Conservation (phyloP, 2,888 invertebrate genomes). For the Apotomis turbidana region DNA sequence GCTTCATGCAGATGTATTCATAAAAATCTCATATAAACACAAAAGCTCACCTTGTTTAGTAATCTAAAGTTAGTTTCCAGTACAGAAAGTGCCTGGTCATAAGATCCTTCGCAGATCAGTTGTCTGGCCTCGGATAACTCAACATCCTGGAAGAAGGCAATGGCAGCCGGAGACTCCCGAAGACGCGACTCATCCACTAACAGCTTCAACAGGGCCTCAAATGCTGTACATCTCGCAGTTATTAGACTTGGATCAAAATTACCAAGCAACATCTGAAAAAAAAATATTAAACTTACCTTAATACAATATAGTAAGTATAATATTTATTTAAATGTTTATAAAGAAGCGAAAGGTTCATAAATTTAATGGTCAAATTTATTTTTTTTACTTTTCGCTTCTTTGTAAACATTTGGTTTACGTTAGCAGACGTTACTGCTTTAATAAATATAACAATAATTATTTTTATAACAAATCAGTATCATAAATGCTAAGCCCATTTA, state of each 20-base stretch:
- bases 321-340: too few relatives aligned
- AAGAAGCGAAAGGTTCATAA: too few relatives aligned
- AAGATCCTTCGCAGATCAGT: constrained; percentile 83
- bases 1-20: too few relatives aligned
- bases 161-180: constrained; percentile 82
- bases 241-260: constrained; percentile 89
- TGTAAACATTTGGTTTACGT: too few relatives aligned
- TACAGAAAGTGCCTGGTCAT: constrained; percentile 85
- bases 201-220: constrained; percentile 85
- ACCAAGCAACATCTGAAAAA: constrained; percentile 84
- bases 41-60: constrained; percentile 75
- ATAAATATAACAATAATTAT: too few relatives aligned
- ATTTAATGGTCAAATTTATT: too few relatives aligned
- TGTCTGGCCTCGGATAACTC: constrained; percentile 86
- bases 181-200: constrained; percentile 82
- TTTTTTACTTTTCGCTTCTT: too few relatives aligned
- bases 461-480: background rate
- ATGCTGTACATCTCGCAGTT: constrained; percentile 85
- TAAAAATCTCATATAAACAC: too few relatives aligned
- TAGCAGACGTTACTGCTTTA: too few relatives aligned
- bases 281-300: too few relatives aligned
- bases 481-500: background rate
- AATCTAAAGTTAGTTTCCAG: constrained; percentile 88
- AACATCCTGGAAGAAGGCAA: constrained; percentile 86
- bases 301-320: background rate